These are phyloP conservation scores for Sarcophaga rosellei DNA, from an alignment of 2,888 invertebrate species.

Conservation along the genomic window DNA sequence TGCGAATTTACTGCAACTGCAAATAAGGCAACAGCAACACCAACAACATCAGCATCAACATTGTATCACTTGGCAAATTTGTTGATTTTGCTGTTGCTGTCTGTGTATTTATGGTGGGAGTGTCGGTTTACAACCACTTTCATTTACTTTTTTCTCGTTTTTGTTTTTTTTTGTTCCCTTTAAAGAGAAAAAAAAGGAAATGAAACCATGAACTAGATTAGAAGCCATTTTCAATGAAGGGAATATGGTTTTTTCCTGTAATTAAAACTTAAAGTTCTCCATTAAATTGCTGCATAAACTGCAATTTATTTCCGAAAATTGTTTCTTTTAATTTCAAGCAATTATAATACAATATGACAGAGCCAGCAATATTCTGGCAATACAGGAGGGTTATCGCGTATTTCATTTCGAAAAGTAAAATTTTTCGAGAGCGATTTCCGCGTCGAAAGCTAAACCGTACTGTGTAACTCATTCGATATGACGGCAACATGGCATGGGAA, in stretches of 20 bases:
- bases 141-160: constrained; percentile 36
- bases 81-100: constrained; percentile 27
- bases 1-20: constrained; percentile 42
- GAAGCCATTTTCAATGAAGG: neutral
- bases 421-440: too few species aligned
- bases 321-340: too few species aligned
- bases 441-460: too few species aligned
- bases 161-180: constrained; percentile 5
- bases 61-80: constrained; percentile 46
- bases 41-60: neutral
- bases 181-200: neutral
- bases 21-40: neutral
- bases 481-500: too few species aligned
- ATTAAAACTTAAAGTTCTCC: neutral
- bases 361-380: too few species aligned
- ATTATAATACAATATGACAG: too few species aligned
- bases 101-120: constrained; percentile 31
- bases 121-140: constrained; percentile 31
- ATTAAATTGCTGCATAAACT: too few species aligned
- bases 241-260: too few species aligned
- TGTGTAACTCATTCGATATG: too few species aligned
- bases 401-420: too few species aligned
- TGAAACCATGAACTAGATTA: constrained; percentile 53
- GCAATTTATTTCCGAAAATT: too few species aligned
- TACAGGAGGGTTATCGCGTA: too few species aligned